Evolutionary conservation across 2,113 vertebrate genomes (phyloP).

Genomic region (Petrocephalus zakoni): DNA sequence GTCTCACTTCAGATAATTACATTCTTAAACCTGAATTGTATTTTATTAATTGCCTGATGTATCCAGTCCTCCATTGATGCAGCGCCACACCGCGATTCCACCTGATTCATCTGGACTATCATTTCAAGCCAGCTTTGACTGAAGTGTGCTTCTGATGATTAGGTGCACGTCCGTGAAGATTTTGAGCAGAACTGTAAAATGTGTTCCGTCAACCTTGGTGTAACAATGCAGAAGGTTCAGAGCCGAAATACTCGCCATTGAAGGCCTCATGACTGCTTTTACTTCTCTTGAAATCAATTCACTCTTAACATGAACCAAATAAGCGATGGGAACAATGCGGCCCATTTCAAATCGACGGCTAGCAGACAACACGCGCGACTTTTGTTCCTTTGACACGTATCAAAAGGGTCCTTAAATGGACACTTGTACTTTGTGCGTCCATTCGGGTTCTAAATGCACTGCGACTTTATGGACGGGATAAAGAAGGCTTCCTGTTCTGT

Average conservation of each 20-base stretch:
- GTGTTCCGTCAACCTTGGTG: neutral
- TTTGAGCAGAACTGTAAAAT: neutral
- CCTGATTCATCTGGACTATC: neutral
- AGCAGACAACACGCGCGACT: neutral
- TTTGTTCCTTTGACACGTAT: neutral
- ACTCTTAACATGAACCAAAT: neutral
- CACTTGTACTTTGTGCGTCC: neutral
- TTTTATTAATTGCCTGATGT: constrained; percentile 13
- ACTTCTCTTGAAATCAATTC: neutral
- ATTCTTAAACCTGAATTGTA: constrained; percentile 5
- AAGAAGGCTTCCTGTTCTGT: neutral
- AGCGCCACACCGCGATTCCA: neutral
- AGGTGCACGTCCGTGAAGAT: neutral
- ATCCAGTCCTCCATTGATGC: neutral
- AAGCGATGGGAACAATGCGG: neutral
- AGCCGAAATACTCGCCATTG: neutral
- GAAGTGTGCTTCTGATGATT: neutral
- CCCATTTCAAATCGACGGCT: neutral
- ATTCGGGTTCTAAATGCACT: neutral
- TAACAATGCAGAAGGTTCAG: neutral
- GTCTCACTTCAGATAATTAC: neutral
- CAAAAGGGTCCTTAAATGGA: neutral
- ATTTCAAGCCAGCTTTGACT: neutral
- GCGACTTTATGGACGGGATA: neutral
- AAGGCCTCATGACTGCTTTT: neutral